These are phyloP conservation scores for Ranitomeya imitator DNA, from an alignment of 2,113 vertebrate genomes.

Conservation along the genomic window DNA sequence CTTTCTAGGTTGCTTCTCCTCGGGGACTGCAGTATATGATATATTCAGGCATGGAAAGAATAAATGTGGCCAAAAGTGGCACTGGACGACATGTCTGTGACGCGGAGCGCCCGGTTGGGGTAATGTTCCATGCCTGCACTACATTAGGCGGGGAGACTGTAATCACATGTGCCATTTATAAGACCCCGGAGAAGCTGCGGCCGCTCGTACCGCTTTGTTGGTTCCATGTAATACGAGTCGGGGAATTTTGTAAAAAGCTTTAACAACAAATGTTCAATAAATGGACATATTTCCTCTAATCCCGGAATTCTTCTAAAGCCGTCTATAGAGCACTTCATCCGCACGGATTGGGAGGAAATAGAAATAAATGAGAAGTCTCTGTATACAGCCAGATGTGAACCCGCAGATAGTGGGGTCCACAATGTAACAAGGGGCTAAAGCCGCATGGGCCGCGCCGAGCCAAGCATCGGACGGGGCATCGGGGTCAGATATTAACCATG, in stretches of 20 bases:
- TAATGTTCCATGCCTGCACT: constrained; percentile 22
- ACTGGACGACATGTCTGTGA: background rate
- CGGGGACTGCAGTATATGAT: background rate
- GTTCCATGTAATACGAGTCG: constrained; percentile 44
- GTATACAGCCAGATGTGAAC: background rate
- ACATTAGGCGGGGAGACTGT: constrained; percentile 34
- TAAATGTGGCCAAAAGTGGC: background rate
- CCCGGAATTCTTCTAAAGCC: constrained; percentile 33
- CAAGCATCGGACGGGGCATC: background rate
- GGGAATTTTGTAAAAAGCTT: constrained; percentile 49
- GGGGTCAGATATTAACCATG: background rate
- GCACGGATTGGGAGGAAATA: constrained; percentile 1
- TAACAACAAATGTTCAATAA: constrained; percentile 58
- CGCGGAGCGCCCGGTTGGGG: background rate
- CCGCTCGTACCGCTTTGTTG: constrained; percentile 14
- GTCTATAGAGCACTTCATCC: constrained; percentile 10
- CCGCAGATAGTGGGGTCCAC: background rate
- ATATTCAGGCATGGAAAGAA: background rate
- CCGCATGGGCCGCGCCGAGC: too few species aligned
- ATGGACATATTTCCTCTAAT: constrained; percentile 44
- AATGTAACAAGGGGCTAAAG: background rate
- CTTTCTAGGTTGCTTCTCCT: background rate
- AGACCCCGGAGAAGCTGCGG: constrained; percentile 34
- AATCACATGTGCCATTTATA: constrained; percentile 54
- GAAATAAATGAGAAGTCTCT: background rate